Percentiles rank a stretch among this genome's conserved stretches.
Evolutionary conservation across 2,888 invertebrate genomes (phyloP).

Genomic region (Limnephilus marmoratus): DNA sequence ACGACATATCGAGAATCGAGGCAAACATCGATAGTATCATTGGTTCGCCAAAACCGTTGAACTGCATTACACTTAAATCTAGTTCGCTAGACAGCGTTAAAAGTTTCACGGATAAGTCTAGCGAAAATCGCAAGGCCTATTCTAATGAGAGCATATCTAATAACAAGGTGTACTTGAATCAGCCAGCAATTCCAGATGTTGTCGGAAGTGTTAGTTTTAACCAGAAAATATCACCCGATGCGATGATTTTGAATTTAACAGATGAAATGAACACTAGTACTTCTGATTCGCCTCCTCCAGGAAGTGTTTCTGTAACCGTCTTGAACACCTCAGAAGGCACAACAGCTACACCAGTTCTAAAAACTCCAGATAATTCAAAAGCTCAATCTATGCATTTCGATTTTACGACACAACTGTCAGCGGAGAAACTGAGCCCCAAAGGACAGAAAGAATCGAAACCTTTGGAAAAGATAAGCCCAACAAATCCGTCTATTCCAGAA

Average conservation of each 20-base stretch:
- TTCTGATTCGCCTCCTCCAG: slow-evolving; percentile 10
- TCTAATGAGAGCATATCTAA: slow-evolving; percentile 76
- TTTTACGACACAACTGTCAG: slow-evolving; percentile 34
- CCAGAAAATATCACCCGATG: slow-evolving; percentile 56
- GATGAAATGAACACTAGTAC: slow-evolving; percentile 37
- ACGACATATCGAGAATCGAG: slow-evolving; percentile 76
- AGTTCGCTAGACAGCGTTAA: slow-evolving; percentile 80
- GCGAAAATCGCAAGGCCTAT: slow-evolving; percentile 75
- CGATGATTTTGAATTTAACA: slow-evolving; percentile 45
- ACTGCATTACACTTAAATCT: slow-evolving; percentile 76
- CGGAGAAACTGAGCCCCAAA: slow-evolving; percentile 52
- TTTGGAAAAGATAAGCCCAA: slow-evolving; percentile 72
- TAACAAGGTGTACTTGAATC: slow-evolving; percentile 63
- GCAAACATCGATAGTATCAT: slow-evolving; percentile 78
- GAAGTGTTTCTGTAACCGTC: slow-evolving; percentile 60
- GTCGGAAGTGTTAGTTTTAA: slow-evolving; percentile 64
- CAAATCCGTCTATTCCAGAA: slow-evolving; percentile 77
- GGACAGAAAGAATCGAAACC: slow-evolving; percentile 68
- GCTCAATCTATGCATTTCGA: slow-evolving; percentile 53
- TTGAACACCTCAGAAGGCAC: slow-evolving; percentile 51
- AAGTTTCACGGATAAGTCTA: slow-evolving; percentile 76
- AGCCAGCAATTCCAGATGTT: slow-evolving; percentile 60
- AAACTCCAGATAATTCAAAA: slow-evolving; percentile 55
- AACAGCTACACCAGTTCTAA: slow-evolving; percentile 39
- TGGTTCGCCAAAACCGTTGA: slow-evolving; percentile 76